Percentiles rank a stretch among this genome's conserved stretches.
Evolutionary conservation across 2,113 vertebrate genomes (phyloP).

Genomic region (Sebastes fasciatus): DNA sequence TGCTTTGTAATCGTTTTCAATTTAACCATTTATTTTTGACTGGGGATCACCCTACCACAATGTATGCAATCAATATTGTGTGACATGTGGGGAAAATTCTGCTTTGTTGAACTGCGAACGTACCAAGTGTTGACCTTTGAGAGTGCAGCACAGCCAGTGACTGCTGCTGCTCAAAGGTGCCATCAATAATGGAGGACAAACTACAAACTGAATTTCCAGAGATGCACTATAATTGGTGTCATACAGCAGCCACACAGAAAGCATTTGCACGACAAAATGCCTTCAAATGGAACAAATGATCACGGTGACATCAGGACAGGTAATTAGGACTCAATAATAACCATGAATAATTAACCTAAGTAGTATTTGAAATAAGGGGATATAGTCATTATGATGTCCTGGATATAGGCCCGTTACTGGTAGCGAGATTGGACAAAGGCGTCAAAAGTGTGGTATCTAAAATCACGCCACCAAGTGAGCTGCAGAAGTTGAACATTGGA

Average conservation of each 20-base stretch:
- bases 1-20: slow-evolving; percentile 14
- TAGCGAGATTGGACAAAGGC: not conserved
- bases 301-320: too few species aligned
- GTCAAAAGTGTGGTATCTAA: not conserved
- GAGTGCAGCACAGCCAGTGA: slow-evolving; percentile 8
- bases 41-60: not conserved
- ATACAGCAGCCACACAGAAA: not conserved
- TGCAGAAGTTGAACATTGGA: not conserved
- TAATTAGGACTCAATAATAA: not conserved
- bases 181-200: slow-evolving; percentile 26
- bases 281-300: not conserved
- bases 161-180: not conserved
- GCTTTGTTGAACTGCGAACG: slow-evolving; percentile 13
- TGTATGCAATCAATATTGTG: slow-evolving; percentile 19
- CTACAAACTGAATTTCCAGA: slow-evolving; percentile 3
- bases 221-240: not conserved
- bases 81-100: slow-evolving; percentile 1
- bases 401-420: not conserved
- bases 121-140: slow-evolving; percentile 29
- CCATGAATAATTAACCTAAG: not conserved
- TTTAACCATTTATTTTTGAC: slow-evolving; percentile 1
- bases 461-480: not conserved
- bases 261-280: not conserved
- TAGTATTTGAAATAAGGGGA: not conserved
- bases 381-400: not conserved